Conservation (phyloP, 2,888 invertebrate species). For the Ommatoiulus sabulosus region DNA sequence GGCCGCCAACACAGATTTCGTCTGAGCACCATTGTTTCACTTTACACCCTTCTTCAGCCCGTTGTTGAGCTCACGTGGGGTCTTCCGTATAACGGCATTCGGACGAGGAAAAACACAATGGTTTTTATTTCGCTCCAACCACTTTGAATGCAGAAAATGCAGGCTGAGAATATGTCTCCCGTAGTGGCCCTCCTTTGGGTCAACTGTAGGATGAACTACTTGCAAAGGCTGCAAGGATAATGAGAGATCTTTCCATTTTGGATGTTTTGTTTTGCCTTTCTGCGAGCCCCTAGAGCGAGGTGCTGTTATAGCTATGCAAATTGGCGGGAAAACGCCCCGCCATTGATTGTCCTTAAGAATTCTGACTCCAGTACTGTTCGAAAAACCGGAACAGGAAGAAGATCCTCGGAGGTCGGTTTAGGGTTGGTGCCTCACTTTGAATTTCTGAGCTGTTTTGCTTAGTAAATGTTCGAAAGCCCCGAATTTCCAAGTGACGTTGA, state of each 20-base stretch:
- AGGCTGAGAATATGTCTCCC: too few species aligned
- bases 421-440: too few species aligned
- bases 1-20: not conserved
- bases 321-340: not conserved
- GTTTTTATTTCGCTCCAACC: not conserved
- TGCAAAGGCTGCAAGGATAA: too few species aligned
- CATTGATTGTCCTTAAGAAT: not conserved
- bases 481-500: too few species aligned
- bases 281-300: too few species aligned
- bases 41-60: not conserved
- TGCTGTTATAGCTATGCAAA: too few species aligned
- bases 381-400: too few species aligned
- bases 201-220: slow-evolving; percentile 34
- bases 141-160: slow-evolving; percentile 5
- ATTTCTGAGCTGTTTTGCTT: too few species aligned
- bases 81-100: slow-evolving; percentile 20
- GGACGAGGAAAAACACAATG: not conserved
- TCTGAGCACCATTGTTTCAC: not conserved
- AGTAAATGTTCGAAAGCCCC: too few species aligned
- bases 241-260: too few species aligned
- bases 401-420: too few species aligned
- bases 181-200: slow-evolving; percentile 8
- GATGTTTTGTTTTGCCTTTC: too few species aligned
- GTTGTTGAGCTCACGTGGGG: not conserved
- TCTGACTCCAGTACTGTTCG: not conserved